Evolutionary conservation across 2,797 vertebrate species (phyloP).

Genomic region (Orientallactaga sibirica): DNA sequence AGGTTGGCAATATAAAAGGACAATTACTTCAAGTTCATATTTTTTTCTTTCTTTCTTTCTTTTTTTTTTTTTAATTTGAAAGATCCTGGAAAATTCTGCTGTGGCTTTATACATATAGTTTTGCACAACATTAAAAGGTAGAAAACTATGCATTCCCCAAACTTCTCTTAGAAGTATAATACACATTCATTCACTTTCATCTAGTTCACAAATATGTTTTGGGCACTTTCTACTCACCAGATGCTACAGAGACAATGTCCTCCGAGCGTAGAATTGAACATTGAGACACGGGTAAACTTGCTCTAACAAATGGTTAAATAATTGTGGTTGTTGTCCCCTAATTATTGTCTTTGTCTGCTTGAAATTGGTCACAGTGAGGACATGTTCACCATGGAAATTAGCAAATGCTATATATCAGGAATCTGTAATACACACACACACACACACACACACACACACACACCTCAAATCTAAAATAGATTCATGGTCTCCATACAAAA

Average conservation of each 20-base stretch:
- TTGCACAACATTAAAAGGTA: constrained; percentile 74
- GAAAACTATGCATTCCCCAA: not conserved
- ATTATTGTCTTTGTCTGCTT: not conserved
- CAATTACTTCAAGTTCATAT: constrained; percentile 87
- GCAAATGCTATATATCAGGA: not conserved
- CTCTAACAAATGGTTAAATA: not conserved
- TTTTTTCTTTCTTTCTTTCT: constrained; percentile 80
- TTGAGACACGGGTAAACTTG: not conserved
- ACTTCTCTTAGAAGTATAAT: not conserved
- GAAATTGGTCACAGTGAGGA: not conserved
- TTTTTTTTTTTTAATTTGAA: constrained; percentile 80
- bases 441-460: too few species aligned
- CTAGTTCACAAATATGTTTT: not conserved
- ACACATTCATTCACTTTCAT: not conserved
- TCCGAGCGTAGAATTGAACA: not conserved
- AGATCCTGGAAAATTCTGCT: constrained; percentile 80
- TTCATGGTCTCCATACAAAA: too few species aligned
- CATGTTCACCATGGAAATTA: not conserved
- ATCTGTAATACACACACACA: too few species aligned
- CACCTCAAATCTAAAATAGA: too few species aligned
- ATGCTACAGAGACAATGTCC: not conserved
- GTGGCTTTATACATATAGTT: constrained; percentile 73
- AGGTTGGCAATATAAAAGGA: constrained; percentile 88
- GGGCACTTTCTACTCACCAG: not conserved
- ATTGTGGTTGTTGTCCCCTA: not conserved